Evolutionary conservation across 2,113 vertebrate genomes (phyloP), one percentile per base, ranked within the genome.

Genomic region (Archilochus colubris): DNA sequence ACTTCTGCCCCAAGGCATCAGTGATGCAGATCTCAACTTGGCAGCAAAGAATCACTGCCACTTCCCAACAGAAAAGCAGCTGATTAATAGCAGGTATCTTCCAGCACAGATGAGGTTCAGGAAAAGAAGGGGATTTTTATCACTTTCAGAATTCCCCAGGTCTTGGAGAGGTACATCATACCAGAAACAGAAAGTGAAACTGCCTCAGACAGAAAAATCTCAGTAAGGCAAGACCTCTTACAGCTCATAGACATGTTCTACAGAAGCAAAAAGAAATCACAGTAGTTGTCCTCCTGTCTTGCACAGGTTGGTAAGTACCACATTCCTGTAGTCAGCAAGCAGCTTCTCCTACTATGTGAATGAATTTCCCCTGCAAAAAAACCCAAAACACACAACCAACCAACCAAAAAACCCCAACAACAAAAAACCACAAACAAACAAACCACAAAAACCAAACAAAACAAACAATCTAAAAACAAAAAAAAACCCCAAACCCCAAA

Each of bases 121-220:
- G 53, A 70, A 90, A 38, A 77, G 28, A 85, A 69, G 88, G 89
- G 75, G 75, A 76, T 73, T 95, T 96, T 91, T 59, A 69, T 25
- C 38, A 22, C 14, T 6, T 28, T 69, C 18, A 57, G 70, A 95
- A 92, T 81, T 95, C 77, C 92, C 83, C 73, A 58, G 57, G 24
- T 66, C n/a, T 40, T 44, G 14, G 58, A 72, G 13, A 76, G 33
- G 50, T 38, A 6, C 25, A 50, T 43, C 31, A 19, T 20, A 66
- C 15, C 3, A 6, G 50, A 55, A 84, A 86, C 10, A 59, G 75
- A 90, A 96, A 90, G 80, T 28, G n/a, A 94, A 96, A 93, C 51
- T 22, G 36, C 3, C 12, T 13, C 44, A 30, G 36, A 38, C 38
- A 84, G 44, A 25, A 67, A 72, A 81, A 61, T 12, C 44, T 53